Conservation (phyloP, 2,797 vertebrate genomes). For the Ataeniobius toweri region DNA sequence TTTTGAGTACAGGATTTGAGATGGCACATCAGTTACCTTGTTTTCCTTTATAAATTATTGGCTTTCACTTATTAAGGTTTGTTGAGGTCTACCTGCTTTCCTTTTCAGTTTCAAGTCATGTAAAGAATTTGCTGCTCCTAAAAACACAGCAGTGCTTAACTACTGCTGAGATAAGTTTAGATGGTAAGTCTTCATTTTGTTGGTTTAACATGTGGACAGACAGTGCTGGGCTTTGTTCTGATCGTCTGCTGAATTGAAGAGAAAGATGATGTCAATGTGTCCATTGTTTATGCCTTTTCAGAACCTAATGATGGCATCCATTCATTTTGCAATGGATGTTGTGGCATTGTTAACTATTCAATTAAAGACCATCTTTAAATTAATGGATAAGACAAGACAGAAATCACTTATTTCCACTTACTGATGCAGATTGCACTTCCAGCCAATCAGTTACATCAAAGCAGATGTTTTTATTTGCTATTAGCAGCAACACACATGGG, state of each 20-base stretch:
- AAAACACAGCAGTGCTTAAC: neutral
- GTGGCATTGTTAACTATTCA: constrained; percentile 13
- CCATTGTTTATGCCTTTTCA: constrained; percentile 28
- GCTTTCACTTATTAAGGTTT: constrained; percentile 61
- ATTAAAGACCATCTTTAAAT: constrained; percentile 40
- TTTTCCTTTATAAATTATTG: constrained; percentile 70
- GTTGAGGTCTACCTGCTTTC: constrained; percentile 42
- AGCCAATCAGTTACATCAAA: constrained; percentile 24
- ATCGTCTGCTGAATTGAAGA: constrained; percentile 6
- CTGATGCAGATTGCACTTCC: constrained; percentile 12
- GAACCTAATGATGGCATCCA: constrained; percentile 20
- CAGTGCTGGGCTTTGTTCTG: neutral
- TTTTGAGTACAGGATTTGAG: no score
- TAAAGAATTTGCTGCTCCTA: constrained; percentile 45
- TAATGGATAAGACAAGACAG: constrained; percentile 18
- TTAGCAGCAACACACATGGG: constrained; percentile 9
- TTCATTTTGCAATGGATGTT: constrained; percentile 20
- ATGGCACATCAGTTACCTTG: constrained; percentile 51
- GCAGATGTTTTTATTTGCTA: constrained; percentile 16
- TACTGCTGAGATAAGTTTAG: constrained; percentile 29
- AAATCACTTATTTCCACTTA: constrained; percentile 13
- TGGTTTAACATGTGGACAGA: constrained; percentile 44
- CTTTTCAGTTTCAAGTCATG: constrained; percentile 49
- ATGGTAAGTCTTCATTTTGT: constrained; percentile 24
- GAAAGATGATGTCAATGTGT: constrained; percentile 17